These are phyloP conservation scores for Epinotia ramella DNA, from an alignment of 2,888 invertebrate species.

Conservation along the genomic window DNA sequence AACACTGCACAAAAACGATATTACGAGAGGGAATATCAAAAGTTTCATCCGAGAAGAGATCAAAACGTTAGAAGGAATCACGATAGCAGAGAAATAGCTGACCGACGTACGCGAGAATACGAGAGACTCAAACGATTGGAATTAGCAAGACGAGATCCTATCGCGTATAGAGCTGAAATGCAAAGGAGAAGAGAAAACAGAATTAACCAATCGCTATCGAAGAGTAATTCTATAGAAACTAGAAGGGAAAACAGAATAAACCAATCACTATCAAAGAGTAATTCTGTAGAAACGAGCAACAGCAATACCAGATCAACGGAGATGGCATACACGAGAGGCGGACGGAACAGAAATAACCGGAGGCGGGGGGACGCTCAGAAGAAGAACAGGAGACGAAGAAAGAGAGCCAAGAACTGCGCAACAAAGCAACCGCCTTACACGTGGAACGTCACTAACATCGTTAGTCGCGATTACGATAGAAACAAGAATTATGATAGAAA, in stretches of 20 bases:
- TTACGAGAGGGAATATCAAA: constrained; percentile 77
- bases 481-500: constrained; percentile 51
- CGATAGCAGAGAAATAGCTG: constrained; percentile 87
- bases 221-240: constrained; percentile 59
- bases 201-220: constrained; percentile 60
- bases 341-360: constrained; percentile 59
- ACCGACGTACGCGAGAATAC: constrained; percentile 70
- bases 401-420: constrained; percentile 75
- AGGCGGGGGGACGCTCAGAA: constrained; percentile 64
- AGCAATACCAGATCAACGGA: constrained; percentile 59
- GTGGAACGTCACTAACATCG: constrained; percentile 62
- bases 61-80: constrained; percentile 77
- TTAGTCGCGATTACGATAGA: constrained; percentile 51
- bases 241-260: constrained; percentile 70
- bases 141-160: constrained; percentile 73
- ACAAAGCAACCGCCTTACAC: constrained; percentile 79
- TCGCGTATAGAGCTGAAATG: constrained; percentile 69
- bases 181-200: constrained; percentile 71
- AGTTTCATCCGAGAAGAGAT: constrained; percentile 69
- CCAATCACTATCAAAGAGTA: constrained; percentile 61
- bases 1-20: constrained; percentile 69
- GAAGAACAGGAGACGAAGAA: constrained; percentile 70
- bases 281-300: constrained; percentile 64
- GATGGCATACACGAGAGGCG: constrained; percentile 55
- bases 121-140: constrained; percentile 69